Evolutionary conservation across 92 coral and sea anemone species (phyloP).

Genomic region (Phenganax marumi): DNA sequence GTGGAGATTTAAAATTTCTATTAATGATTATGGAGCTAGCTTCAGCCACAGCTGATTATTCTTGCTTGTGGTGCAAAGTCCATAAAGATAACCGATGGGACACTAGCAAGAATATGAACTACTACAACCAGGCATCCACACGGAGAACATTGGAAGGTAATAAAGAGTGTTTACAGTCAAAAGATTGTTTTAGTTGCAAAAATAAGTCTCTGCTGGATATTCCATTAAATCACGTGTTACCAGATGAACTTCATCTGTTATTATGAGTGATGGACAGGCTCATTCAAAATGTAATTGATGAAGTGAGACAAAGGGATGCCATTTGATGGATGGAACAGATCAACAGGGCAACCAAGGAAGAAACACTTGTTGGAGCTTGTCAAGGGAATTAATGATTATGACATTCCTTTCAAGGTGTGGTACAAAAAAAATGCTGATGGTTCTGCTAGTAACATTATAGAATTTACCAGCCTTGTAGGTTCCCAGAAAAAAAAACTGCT

Average conservation of each 20-base stretch:
- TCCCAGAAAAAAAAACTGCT: constrained; percentile 42
- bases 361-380: constrained; percentile 27
- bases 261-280: constrained; percentile 33
- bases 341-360: constrained; percentile 38
- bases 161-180: background rate
- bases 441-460: constrained; percentile 40
- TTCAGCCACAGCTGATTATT: background rate
- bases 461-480: background rate
- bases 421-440: constrained; percentile 6
- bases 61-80: constrained; percentile 56
- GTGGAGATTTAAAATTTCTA: constrained; percentile 12
- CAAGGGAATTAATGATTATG: constrained; percentile 28
- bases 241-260: constrained; percentile 62
- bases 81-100: constrained; percentile 26
- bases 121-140: constrained; percentile 27
- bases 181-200: constrained; percentile 43
- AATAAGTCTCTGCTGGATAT: constrained; percentile 61
- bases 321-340: background rate
- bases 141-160: constrained; percentile 47
- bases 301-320: constrained; percentile 57
- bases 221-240: constrained; percentile 44
- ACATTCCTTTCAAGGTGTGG: background rate
- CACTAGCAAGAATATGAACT: constrained; percentile 20
- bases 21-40: background rate
- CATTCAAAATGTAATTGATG: constrained; percentile 55